A percentile compares a stretch with the other conserved stretches of the same genome.
phyloP scores from a whole-genome alignment of 2,113 vertebrate species.

The Hassar affinis region DNA sequence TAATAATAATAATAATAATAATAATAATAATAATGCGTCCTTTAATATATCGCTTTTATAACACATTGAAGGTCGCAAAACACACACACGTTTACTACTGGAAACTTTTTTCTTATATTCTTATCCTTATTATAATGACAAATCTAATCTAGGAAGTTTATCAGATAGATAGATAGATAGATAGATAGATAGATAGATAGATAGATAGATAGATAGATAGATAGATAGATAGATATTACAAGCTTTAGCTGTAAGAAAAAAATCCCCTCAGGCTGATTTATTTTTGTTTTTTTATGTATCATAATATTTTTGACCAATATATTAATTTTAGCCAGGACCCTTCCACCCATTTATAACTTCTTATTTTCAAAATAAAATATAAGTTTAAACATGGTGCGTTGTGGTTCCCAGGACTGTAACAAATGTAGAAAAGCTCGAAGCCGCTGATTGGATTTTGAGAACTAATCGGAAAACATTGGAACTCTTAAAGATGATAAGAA shows the following conservation, averaged over 20 bases:
- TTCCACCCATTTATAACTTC: too few relatives aligned
- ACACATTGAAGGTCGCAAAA: not conserved
- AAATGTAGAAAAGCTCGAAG: not conserved
- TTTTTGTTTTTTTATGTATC: not conserved
- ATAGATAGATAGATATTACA: too few relatives aligned
- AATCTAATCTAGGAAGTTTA: not conserved
- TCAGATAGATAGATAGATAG: too few relatives aligned
- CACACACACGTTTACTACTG: not conserved
- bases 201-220: not conserved
- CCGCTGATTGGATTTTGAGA: not conserved
- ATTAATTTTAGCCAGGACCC: too few relatives aligned
- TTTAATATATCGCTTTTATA: not conserved
- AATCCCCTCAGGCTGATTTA: not conserved
- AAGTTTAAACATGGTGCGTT: not conserved
- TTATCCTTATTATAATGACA: not conserved
- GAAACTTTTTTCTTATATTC: not conserved
- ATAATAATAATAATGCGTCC: not conserved
- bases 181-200: not conserved
- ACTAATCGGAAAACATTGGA: not conserved
- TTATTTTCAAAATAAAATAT: not conserved
- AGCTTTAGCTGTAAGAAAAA: not conserved
- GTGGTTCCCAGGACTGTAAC: not conserved
- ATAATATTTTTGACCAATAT: too few relatives aligned
- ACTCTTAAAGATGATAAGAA: not conserved
- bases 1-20: slow-evolving; percentile 13